phyloP scores from a whole-genome alignment of 2,113 vertebrate genomes.

The Isichthys henryi region DNA sequence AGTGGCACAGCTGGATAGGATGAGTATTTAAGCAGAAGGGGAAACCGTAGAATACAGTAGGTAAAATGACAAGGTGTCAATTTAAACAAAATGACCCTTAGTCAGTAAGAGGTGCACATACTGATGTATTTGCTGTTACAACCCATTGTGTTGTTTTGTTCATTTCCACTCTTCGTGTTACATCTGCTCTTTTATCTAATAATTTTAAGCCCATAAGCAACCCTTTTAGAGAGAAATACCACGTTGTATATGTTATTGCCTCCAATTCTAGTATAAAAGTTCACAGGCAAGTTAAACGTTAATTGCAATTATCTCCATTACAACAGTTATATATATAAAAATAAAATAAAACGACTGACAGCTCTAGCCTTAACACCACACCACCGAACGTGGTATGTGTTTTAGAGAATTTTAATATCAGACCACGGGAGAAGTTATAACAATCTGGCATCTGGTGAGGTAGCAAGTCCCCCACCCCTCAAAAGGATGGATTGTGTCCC shows the following conservation, averaged over 20 bases:
- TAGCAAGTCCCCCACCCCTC: not conserved
- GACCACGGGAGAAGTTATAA: not conserved
- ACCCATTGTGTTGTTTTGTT: not conserved
- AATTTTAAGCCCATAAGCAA: not conserved
- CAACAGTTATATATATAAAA: not conserved
- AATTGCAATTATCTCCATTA: not conserved
- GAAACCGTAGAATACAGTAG: not conserved
- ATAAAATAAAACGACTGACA: not conserved
- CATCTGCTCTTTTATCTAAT: not conserved
- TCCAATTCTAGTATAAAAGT: not conserved
- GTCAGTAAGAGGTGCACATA: not conserved
- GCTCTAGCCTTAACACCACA: not conserved
- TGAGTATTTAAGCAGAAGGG: not conserved
- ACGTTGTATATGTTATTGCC: not conserved
- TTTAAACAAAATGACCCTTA: not conserved
- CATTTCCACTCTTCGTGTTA: not conserved
- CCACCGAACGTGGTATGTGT: not conserved
- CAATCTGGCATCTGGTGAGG: not conserved
- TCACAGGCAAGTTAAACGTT: not conserved
- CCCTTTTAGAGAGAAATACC: not conserved
- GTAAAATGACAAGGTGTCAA: not conserved
- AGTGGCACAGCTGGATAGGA: not conserved
- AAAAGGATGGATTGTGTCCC: not conserved
- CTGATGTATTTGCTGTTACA: not conserved
- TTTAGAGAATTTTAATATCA: not conserved